These are phyloP conservation scores for Enteromius radiatus DNA, from an alignment of 2,797 vertebrate species.

Conservation along the genomic window DNA sequence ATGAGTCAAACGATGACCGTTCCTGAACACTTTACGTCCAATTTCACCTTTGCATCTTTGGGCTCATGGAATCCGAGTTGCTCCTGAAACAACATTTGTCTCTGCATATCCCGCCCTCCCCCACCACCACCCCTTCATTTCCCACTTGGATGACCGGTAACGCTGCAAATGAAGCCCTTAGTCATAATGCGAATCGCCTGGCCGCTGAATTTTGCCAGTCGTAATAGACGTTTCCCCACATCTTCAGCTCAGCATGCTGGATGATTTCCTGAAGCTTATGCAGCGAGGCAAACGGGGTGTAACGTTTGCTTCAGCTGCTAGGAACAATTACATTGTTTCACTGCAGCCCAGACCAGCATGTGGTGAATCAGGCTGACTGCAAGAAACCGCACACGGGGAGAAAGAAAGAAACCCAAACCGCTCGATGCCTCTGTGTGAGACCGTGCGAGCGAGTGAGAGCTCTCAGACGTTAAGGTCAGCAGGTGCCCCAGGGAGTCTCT, in stretches of 20 bases:
- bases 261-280: conserved; percentile 14
- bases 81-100: conserved; percentile 76
- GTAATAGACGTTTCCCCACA: neutral
- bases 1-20: conserved; percentile 78
- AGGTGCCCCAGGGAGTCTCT: conserved; percentile 54
- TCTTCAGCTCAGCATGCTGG: conserved; percentile 1
- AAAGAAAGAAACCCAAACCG: conserved; percentile 22
- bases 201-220: conserved; percentile 7
- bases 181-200: neutral
- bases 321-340: neutral
- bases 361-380: neutral
- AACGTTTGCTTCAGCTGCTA: conserved; percentile 8
- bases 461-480: conserved; percentile 67
- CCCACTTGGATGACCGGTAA: conserved; percentile 72
- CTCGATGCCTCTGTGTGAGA: conserved; percentile 59
- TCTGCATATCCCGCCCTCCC: conserved; percentile 68
- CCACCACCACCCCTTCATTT: conserved; percentile 56
- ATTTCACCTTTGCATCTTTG: conserved; percentile 76
- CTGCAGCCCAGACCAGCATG: conserved; percentile 27
- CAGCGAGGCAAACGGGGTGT: neutral
- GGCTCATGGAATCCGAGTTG: conserved; percentile 79
- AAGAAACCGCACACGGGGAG: conserved; percentile 10
- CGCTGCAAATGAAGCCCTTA: conserved; percentile 47
- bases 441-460: conserved; percentile 56
- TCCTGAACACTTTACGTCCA: conserved; percentile 13